Base-by-base conservation (phyloP, 2,888 invertebrate species). In the Campoplex capitator region DNA sequence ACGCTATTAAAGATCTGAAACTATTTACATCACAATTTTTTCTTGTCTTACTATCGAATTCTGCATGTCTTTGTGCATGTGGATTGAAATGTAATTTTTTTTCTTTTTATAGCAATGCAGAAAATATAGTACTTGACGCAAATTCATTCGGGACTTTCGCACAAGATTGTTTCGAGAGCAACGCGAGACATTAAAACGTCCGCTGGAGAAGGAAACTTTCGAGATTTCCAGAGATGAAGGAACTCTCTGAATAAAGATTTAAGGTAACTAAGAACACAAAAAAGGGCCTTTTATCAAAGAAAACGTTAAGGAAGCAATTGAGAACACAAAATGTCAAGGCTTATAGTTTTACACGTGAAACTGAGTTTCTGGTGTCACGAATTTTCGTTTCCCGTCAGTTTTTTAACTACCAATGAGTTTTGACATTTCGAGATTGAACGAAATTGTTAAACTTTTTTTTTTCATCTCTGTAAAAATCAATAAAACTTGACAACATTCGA, bases 141-240 rank as follows among this genome's bases (percentile, higher is more conserved):
- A 4, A 54, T 11, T 42, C 32, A 42, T 51, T 28, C 7, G 16
- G 3, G 32, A 54, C 16, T 16, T 58, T 51, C 35, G 28, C 67
- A 38, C 68, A 81, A 78, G 77, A 81, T 86, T 81, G 77, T 86
- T 81, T 86, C 68, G 79, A 74, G 80, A 74, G 76, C n/a, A 68
- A 68, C 13, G 73, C 11, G 9, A 23, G 23, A 28, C 32, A 51
- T 76, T 74, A 80, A 84, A 56, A 74, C 73, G 32, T 67, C 23
- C 38, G 56, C 68, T 80, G 48, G 80, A 65, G 58, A 54, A 35
- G 38, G 45, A 81, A 86, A 81, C 84, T 86, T 86, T 86, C 73
- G 74, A 86, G 77, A 86, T 86, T 86, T 81, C 83, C 83, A 77
- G 73, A 62, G 70, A 45, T 80, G 77, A 81, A 70, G 74, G 77